Evolutionary conservation across 2,888 invertebrate genomes (phyloP).

Genomic region (Platyscelio sp.): DNA sequence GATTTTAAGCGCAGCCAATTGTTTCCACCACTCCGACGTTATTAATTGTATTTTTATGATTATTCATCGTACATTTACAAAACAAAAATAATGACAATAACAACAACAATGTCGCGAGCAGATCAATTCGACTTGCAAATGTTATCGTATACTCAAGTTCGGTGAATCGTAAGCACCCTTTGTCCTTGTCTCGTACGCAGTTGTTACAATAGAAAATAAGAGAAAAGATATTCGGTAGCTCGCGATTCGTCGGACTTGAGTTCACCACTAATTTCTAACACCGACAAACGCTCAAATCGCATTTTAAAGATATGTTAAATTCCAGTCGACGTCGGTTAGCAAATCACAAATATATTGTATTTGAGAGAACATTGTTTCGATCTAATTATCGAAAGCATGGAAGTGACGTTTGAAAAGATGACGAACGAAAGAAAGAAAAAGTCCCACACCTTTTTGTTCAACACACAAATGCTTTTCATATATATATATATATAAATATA

Average conservation of each 20-base stretch:
- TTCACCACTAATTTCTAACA: no score
- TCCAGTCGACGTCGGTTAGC: constrained; percentile 43
- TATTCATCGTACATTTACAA: no score
- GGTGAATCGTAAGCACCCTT: no score
- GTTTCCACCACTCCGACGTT: neutral
- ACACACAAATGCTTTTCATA: constrained; percentile 1
- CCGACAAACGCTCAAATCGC: neutral
- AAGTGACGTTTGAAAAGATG: constrained; percentile 41
- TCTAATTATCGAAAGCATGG: constrained; percentile 50
- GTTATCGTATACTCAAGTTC: no score
- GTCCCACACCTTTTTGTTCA: constrained; percentile 32
- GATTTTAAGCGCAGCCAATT: constrained; percentile 28
- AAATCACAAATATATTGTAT: constrained; percentile 27
- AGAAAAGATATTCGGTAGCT: no score
- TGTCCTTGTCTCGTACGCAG: no score
- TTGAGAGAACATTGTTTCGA: constrained; percentile 38
- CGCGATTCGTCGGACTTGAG: no score
- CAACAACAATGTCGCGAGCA: no score
- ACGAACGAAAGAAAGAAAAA: constrained; percentile 17
- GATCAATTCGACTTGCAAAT: no score
- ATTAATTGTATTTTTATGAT: no score
- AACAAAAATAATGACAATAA: no score
- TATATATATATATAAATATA: neutral
- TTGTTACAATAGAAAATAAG: no score
- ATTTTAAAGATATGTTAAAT: constrained; percentile 24